A percentile compares a stretch with the other conserved stretches of the same genome.
phyloP scores from a whole-genome alignment of 1,140 invertebrate genomes.

The Macrobrachium rosenbergii region DNA sequence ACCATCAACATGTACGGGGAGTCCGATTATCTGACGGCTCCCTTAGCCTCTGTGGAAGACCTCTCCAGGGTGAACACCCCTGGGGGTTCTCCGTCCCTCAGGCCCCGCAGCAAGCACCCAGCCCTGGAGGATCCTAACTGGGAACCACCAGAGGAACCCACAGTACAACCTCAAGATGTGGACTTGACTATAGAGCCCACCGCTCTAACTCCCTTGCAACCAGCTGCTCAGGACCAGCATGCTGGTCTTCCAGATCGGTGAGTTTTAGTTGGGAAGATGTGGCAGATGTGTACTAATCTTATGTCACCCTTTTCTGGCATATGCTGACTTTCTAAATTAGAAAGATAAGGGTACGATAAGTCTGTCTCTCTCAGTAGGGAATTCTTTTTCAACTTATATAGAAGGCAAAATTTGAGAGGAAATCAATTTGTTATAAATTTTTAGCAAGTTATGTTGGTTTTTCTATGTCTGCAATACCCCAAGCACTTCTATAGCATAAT shows the following conservation, averaged over 20 bases:
- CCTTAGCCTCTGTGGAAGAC: constrained; percentile 68
- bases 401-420: too few relatives aligned
- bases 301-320: too few relatives aligned
- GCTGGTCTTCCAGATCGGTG: constrained; percentile 60
- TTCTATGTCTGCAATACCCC: too few relatives aligned
- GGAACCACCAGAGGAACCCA: constrained; percentile 63
- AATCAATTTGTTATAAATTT: too few relatives aligned
- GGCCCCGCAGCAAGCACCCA: constrained; percentile 55
- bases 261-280: neutral
- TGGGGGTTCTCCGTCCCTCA: constrained; percentile 66
- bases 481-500: too few relatives aligned
- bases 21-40: constrained; percentile 59
- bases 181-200: constrained; percentile 23
- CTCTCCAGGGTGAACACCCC: constrained; percentile 66
- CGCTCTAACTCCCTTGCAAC: constrained; percentile 54
- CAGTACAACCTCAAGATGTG: constrained; percentile 9
- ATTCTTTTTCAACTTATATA: too few relatives aligned
- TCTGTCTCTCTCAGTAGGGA: too few relatives aligned
- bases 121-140: constrained; percentile 64
- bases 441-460: too few relatives aligned
- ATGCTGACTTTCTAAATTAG: too few relatives aligned
- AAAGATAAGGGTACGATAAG: too few relatives aligned
- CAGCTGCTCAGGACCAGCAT: constrained; percentile 38
- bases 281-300: too few relatives aligned
- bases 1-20: constrained; percentile 63